A percentile compares a stretch with the other conserved stretches of the same genome.
Evolutionary conservation across 2,888 invertebrate genomes (phyloP).

Genomic region (Ornithoptera alexandrae): DNA sequence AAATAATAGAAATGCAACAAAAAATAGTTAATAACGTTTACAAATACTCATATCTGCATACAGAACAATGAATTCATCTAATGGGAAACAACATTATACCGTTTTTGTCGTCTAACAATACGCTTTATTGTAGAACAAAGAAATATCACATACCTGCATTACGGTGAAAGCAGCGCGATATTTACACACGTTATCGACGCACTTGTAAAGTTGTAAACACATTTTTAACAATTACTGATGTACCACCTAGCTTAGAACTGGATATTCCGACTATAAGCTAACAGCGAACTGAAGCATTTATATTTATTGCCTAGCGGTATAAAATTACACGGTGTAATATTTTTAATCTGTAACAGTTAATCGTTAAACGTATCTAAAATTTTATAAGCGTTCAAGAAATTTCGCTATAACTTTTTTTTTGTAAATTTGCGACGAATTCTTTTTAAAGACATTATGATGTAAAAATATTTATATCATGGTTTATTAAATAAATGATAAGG

Average conservation of each 20-base stretch:
- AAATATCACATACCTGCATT: conserved; percentile 49
- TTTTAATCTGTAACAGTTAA: conserved; percentile 27
- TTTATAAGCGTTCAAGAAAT: conserved; percentile 13
- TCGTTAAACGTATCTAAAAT: conserved; percentile 12
- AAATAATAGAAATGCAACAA: not conserved
- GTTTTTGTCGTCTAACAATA: conserved; percentile 57
- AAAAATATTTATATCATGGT: too few species aligned
- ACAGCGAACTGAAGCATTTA: conserved; percentile 23
- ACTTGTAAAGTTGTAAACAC: conserved; percentile 22
- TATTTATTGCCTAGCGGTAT: conserved; percentile 36
- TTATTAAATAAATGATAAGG: too few species aligned
- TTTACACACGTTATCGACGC: conserved; percentile 29
- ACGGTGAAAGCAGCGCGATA: conserved; percentile 52
- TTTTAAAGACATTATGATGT: too few species aligned
- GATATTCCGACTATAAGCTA: conserved; percentile 10
- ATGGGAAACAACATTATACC: conserved; percentile 28
- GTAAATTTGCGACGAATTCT: not conserved
- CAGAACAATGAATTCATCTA: conserved; percentile 18
- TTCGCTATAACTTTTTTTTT: conserved; percentile 8
- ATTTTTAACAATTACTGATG: conserved; percentile 13
- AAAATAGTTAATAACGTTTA: conserved; percentile 16
- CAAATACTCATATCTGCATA: conserved; percentile 5
- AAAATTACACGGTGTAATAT: conserved; percentile 28
- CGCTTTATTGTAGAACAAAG: conserved; percentile 55
- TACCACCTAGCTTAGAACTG: conserved; percentile 4